A percentile compares a stretch with the other conserved stretches of the same genome.
Evolutionary conservation across 2,888 invertebrate species (phyloP).

Genomic region (Cryptus viduatorius): DNA sequence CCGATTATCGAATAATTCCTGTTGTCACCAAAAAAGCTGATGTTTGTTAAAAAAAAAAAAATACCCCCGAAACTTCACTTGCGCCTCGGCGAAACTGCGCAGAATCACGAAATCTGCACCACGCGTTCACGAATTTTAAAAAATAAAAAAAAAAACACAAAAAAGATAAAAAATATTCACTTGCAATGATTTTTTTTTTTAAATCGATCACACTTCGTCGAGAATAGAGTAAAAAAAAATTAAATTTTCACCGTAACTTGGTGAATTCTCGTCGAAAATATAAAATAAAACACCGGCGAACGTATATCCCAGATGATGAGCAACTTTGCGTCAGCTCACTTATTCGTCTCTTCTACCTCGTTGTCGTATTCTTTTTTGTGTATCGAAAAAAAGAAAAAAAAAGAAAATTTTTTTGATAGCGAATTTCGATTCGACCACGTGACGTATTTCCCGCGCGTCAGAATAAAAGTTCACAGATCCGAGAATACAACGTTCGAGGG

Average conservation of each 20-base stretch:
- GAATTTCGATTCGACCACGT: conserved; percentile 43
- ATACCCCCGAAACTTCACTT: conserved; percentile 26
- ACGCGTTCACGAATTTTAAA: conserved; percentile 56
- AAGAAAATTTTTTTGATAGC: not conserved
- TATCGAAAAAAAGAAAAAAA: conserved; percentile 20
- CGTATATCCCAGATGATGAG: conserved; percentile 24
- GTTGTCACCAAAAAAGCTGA: conserved; percentile 12
- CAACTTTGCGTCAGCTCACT: not conserved
- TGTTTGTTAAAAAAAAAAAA: not conserved
- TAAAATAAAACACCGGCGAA: conserved; percentile 35
- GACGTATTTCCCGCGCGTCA: conserved; percentile 49
- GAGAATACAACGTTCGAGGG: conserved; percentile 2
- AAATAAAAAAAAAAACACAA: not conserved
- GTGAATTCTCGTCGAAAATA: conserved; percentile 2
- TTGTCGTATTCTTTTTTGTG: conserved; percentile 25
- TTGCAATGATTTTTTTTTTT: conserved; percentile 12
- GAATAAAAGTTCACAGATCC: not conserved
- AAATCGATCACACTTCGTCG: conserved; percentile 35
- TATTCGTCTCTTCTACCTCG: not conserved
- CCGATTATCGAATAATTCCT: conserved; percentile 1
- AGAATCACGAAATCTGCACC: conserved; percentile 53
- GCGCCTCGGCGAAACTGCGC: conserved; percentile 61
- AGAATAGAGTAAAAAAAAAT: not conserved
- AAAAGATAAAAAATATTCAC: conserved; percentile 16
- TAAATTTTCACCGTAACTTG: not conserved